Base-by-base conservation (phyloP, 1,140 invertebrate species). In the Drosophila subpulchrella region DNA sequence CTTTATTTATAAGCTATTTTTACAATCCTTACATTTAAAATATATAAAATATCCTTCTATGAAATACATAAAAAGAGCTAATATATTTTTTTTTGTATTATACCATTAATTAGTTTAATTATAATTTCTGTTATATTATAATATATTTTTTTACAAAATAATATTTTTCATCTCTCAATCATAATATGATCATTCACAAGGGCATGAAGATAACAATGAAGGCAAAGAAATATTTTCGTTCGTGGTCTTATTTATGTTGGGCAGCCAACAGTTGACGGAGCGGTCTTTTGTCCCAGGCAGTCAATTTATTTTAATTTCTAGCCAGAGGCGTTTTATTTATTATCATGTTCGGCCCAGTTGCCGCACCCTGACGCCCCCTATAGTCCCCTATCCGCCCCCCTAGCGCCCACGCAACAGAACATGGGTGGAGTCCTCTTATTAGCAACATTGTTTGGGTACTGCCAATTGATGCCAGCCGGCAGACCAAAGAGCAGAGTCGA, bases 221-320 rank as follows among this genome's bases (percentile, higher is more conserved):
- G 8, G 15, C 15, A 70, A 57, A 48, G 13, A 71, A 71, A 70
- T 57, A 63, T 74, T 65, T 71, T 76, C 76, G 74, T 41, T 58
- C 20, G 39, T 58, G 59, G 36, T 77, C 59, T 70, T 73, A 71
- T 59, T 74, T 55, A 53, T 72, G 67, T 62, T 65, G 79, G 78
- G 44, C 51, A 75, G 72, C 73, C 60, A 75, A 46, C 74, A 76
- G 74, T 88, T 82, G 75, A 78, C 61, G 78, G 65, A 71, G 78
- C 61, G 73, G 78, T 62, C 74, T 63, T 71, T 68, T 61, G 78
- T 80, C 79, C 79, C 83, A 80, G 86, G 79, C 84, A 88, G 83
- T 88, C 83, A 88, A 88, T 88, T 88, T 88, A 89, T 88, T 88
- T 88, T 88, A 88, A 88, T 89, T 88, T 88, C 77, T 84, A 74